Evolutionary conservation across 2,113 vertebrate genomes (phyloP).

Genomic region (Platysteira castanea): DNA sequence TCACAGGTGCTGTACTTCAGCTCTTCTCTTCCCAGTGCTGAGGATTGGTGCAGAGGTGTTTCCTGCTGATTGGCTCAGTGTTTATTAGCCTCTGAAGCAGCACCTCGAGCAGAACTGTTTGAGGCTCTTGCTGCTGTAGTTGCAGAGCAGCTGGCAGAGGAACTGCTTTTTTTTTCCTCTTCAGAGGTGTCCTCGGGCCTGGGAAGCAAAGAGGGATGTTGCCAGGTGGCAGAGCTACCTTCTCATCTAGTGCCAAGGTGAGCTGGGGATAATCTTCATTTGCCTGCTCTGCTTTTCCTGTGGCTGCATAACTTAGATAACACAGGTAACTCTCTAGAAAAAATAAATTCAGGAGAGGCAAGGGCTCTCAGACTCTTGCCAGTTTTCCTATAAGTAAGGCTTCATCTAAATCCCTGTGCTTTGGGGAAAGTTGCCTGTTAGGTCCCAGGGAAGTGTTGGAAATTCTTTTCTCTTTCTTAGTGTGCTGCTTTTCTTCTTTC

Average conservation of each 20-base stretch:
- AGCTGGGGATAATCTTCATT: not conserved
- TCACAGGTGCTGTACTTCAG: not conserved
- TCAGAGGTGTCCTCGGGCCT: not conserved
- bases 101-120: not conserved
- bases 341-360: not conserved
- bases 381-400: not conserved
- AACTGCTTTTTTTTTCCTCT: not conserved
- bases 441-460: not conserved
- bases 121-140: not conserved
- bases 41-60: not conserved
- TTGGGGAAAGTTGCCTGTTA: not conserved
- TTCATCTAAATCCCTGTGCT: not conserved
- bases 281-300: not conserved
- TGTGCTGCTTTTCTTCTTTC: not conserved
- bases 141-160: not conserved
- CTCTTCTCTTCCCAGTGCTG: not conserved
- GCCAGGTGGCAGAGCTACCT: not conserved
- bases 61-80: not conserved
- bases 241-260: not conserved
- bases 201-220: not conserved
- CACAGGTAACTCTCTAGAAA: not conserved
- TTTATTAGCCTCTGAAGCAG: not conserved
- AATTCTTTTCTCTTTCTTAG: not conserved
- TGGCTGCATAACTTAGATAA: not conserved
- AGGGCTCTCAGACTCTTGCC: not conserved